Evolutionary conservation across 2,888 invertebrate genomes (phyloP), one percentile per base, ranked within the genome.

Genomic region (Prosapia bicincta): DNA sequence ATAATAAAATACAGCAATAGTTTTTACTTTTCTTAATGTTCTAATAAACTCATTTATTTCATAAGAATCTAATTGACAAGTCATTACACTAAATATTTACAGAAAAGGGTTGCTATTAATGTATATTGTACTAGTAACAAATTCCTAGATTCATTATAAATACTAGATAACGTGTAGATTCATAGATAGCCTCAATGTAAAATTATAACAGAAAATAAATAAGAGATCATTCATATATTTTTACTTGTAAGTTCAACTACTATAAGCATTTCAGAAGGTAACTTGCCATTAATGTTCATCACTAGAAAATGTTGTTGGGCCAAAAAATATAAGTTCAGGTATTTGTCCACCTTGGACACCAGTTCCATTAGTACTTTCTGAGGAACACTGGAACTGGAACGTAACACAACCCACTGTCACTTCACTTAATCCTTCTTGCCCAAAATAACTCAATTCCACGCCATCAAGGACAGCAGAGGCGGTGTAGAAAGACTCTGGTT

Each of bases 311-410:
- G 77, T 78, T 26, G 81, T 74, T 6, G 96, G 95, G 43, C 96
- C 96, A 83, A 97, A 98, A 85, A 97, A 98, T 82, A 98, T 96
- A 77, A 98, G 88, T 87, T 98, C 98, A 2, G 98, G 98, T 83
- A 98, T 98, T 86, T 98, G 98, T 66, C 98, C 98, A 69, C 98
- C 98, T 86, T 98, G 97, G 3, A 98, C 97, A 9, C 97, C 97
- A 0, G 98, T 98, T 69, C 98, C 98, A 83, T 98, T 98, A 74
- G 98, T 98, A 86, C 97, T 97, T 84, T 98, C 98, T 6, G 96
- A 95, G 72, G 97, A 97, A 86, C 97, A 97, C 85, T 98, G 97
- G 86, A 98, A 98, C 86, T 97, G 97, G 87, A 98, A 98, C 79
- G 95, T 96, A 76, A 98, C 97, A 83, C 93, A 93, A 3, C 96